phyloP scores from a whole-genome alignment of 2,888 invertebrate genomes.

The Pecten maximus region DNA sequence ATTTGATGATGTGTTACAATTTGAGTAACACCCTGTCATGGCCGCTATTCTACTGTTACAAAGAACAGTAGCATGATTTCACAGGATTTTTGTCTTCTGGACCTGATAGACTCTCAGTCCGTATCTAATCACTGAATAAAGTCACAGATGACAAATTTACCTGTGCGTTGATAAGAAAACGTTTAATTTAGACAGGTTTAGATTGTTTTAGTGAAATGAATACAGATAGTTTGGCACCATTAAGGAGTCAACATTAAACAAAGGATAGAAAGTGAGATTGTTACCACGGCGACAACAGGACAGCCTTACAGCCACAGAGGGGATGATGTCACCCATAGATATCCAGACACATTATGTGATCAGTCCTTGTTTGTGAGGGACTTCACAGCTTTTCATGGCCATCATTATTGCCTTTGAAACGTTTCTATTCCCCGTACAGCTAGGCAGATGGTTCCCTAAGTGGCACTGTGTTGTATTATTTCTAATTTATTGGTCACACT shows the following conservation, averaged over 20 bases:
- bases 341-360: not conserved
- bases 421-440: not conserved
- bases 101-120: not conserved
- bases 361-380: not conserved
- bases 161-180: not conserved
- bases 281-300: constrained; percentile 11
- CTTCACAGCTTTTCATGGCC: constrained; percentile 14
- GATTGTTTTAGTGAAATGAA: not conserved
- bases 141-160: not conserved
- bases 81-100: not conserved
- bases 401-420: not conserved
- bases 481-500: constrained; percentile 3
- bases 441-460: constrained; percentile 22
- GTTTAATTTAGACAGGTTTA: not conserved
- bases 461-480: not conserved
- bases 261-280: not conserved
- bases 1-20: too few species aligned
- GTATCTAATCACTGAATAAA: not conserved
- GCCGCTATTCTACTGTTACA: not conserved
- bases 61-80: not conserved
- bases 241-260: not conserved
- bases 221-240: not conserved
- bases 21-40: too few species aligned
- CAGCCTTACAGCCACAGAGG: not conserved
- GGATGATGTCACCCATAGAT: not conserved